Evolutionary conservation across 23 tunicate species (phyloP).

Genomic region (Ascidia mentula): DNA sequence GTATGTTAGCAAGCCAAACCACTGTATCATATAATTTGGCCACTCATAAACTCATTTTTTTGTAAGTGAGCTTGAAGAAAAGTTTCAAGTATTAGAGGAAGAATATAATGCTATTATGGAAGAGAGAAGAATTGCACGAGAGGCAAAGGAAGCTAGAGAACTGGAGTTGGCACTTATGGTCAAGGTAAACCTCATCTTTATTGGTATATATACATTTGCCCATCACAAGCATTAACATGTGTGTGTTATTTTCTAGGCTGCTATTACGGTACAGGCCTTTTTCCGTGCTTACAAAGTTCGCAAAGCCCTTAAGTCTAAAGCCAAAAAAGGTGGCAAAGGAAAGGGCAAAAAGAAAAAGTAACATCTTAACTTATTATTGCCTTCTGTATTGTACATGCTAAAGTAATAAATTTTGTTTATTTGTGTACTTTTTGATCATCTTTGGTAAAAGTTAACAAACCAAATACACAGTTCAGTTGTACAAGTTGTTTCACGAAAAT

Average conservation of each 20-base stretch:
- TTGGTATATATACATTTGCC: not conserved
- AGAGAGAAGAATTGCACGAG: constrained; percentile 88
- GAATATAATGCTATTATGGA: constrained; percentile 95
- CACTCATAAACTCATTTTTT: not conserved
- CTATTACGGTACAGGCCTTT: constrained; percentile 93
- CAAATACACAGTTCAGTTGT: too few species aligned
- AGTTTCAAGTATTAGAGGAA: constrained; percentile 78
- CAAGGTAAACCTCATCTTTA: constrained; percentile 58
- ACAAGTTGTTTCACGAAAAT: too few species aligned
- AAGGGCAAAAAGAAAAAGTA: constrained; percentile 68
- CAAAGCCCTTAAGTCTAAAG: constrained; percentile 80
- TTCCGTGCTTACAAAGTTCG: constrained; percentile 97
- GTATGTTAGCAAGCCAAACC: not conserved
- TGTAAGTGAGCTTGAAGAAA: constrained; percentile 88
- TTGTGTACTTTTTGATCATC: too few species aligned
- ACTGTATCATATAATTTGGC: not conserved
- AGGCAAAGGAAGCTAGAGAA: constrained; percentile 68
- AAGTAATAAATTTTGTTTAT: too few species aligned
- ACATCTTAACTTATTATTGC: too few species aligned
- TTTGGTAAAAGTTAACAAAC: too few species aligned
- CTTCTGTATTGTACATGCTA: too few species aligned
- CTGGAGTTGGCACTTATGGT: constrained; percentile 79
- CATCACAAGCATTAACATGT: too few species aligned
- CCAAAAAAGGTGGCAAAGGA: constrained; percentile 59
- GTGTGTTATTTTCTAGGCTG: constrained; percentile 52